Evolutionary conservation across 2,888 invertebrate species (phyloP).

Genomic region (Troglohyphantes excavatus): DNA sequence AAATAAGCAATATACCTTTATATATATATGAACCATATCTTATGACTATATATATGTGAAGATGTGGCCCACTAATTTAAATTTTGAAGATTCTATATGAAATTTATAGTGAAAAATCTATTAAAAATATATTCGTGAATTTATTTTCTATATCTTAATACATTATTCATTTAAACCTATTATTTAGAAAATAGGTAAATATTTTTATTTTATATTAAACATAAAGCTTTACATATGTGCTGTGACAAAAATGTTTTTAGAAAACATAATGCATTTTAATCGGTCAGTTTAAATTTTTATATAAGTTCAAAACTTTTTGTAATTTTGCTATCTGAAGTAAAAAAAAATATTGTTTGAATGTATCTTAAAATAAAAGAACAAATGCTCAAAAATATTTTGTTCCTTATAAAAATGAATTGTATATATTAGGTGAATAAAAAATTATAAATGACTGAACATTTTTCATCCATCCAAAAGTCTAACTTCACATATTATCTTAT

Average conservation of each 20-base stretch:
- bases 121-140: not conserved
- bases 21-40: not conserved
- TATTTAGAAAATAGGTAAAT: not conserved
- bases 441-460: conserved; percentile 27
- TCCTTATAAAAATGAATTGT: conserved; percentile 16
- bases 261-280: not conserved
- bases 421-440: conserved; percentile 17
- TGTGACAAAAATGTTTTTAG: not conserved
- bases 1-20: no score
- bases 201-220: not conserved
- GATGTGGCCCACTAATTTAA: not conserved
- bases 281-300: not conserved
- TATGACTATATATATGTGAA: not conserved
- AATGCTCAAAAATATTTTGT: conserved; percentile 4
- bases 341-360: no score
- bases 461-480: conserved; percentile 64
- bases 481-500: conserved; percentile 44
- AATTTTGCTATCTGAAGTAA: not conserved
- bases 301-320: not conserved
- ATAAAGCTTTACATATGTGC: no score
- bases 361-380: conserved; percentile 1
- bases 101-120: not conserved
- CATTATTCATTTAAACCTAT: not conserved
- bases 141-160: not conserved
- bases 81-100: not conserved